Base-by-base conservation (phyloP, 2,888 invertebrate species). In the Nasonovia ribisnigri region DNA sequence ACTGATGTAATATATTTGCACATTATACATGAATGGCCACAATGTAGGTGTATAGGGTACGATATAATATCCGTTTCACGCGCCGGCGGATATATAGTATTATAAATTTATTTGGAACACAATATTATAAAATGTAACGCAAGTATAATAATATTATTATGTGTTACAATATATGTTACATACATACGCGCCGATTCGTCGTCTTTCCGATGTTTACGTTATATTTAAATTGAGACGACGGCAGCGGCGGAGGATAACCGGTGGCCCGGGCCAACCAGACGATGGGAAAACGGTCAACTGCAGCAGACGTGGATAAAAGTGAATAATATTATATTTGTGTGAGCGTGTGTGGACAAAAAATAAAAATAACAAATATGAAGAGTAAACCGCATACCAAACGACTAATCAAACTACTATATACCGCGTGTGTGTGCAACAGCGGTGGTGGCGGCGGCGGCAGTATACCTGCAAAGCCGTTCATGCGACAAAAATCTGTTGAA, bases 401-500 rank as follows among this genome's bases (percentile, higher is more conserved):
- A 93, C 93, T 93, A 90, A 93, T 93, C 93, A 93, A 93, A 93
- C 93, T 90, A 90, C 93, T 90, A 88, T 46, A n/a, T 84, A 87
- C 48, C 48, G 57, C 36, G 84, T 26, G 77, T 77, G 91, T 48
- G 60, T 36, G 48, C 77, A 51, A n/a, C 54, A n/a, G 57, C 60
- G 57, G 60, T 43, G 57, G 57, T n/a, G 60, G 29, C 46, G 91
- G 92, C 88, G 77, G 67, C 88, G 48, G 92, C 67, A 87, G 77
- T 91, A 84, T 84, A 88, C 88, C 92, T n/a, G n/a, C n/a, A 48
- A 43, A 88, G 89, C 89, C 93, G 86, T 93, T 93, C 93, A 87
- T 90, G 90, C 93, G 93, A 93, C 93, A 93, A 93, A 93, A 57
- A 93, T 90, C 93, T 90, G 93, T 93, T 90, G 84, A 93, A 93